Conservation (phyloP, 2,797 vertebrate genomes). For the Xyrichtys novacula region DNA sequence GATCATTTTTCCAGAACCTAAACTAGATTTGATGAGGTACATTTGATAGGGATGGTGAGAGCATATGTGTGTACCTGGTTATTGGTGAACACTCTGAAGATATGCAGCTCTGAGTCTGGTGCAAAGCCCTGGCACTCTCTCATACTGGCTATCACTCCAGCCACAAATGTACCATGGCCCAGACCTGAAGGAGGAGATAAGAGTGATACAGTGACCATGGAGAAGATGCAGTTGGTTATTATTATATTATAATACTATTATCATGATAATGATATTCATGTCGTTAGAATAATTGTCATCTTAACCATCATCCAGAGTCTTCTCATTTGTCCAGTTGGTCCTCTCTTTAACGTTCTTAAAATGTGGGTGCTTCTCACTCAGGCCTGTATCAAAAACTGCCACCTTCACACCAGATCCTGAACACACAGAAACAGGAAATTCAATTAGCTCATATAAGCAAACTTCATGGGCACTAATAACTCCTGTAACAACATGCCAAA, state of each 20-base stretch:
- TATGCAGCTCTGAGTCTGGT: slow-evolving; percentile 97
- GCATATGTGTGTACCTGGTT: slow-evolving; percentile 90
- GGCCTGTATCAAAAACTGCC: slow-evolving; percentile 97
- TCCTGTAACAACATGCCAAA: neutral
- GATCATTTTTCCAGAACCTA: no score
- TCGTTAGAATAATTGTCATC: no score
- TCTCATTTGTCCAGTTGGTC: slow-evolving; percentile 99
- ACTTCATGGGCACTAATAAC: neutral
- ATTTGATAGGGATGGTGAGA: neutral
- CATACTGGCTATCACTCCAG: slow-evolving; percentile 99
- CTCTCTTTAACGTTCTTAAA: slow-evolving; percentile 99
- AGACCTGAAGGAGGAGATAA: slow-evolving; percentile 84
- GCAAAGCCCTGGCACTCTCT: slow-evolving; percentile 99
- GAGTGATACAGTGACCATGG: no score
- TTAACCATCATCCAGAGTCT: slow-evolving; percentile 97
- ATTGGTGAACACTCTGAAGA: slow-evolving; percentile 99
- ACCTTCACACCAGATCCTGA: slow-evolving; percentile 96
- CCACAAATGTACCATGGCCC: slow-evolving; percentile 98
- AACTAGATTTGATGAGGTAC: neutral
- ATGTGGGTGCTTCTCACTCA: slow-evolving; percentile 98
- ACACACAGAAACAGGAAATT: neutral
- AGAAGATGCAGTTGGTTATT: no score
- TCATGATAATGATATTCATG: neutral
- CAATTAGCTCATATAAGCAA: neutral
- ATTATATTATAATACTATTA: no score